Evolutionary conservation across 2,888 invertebrate species (phyloP).

Genomic region (Dendrolimus pini): DNA sequence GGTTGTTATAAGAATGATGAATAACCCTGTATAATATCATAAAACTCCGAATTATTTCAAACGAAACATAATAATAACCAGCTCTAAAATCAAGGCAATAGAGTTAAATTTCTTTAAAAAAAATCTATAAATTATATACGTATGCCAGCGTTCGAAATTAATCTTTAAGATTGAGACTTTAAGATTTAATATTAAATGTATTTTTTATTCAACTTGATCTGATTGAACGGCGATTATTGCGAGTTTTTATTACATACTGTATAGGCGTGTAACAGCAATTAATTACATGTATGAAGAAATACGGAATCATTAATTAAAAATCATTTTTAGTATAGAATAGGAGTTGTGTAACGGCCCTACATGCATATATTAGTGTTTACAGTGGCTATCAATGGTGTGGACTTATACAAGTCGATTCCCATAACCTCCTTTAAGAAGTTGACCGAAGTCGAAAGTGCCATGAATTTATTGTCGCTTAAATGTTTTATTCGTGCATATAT

Average conservation of each 20-base stretch:
- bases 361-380: background rate
- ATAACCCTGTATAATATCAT: constrained; percentile 31
- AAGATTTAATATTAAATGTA: no score
- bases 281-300: constrained; percentile 40
- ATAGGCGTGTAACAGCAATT: constrained; percentile 44
- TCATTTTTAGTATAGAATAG: constrained; percentile 1
- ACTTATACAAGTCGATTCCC: no score
- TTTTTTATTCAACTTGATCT: background rate
- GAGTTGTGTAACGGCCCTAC: background rate
- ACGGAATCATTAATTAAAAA: constrained; percentile 36
- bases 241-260: constrained; percentile 17
- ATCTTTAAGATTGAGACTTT: no score
- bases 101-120: no score
- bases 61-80: no score
- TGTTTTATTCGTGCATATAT: no score
- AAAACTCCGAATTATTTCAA: constrained; percentile 5
- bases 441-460: no score
- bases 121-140: no score
- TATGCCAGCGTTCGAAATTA: no score
- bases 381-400: background rate
- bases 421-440: no score
- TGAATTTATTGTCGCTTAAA: no score
- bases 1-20: constrained; percentile 52
- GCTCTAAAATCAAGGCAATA: no score
- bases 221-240: background rate